Base-by-base conservation (phyloP, 2,888 invertebrate genomes). In the Drosophila lutescens region DNA sequence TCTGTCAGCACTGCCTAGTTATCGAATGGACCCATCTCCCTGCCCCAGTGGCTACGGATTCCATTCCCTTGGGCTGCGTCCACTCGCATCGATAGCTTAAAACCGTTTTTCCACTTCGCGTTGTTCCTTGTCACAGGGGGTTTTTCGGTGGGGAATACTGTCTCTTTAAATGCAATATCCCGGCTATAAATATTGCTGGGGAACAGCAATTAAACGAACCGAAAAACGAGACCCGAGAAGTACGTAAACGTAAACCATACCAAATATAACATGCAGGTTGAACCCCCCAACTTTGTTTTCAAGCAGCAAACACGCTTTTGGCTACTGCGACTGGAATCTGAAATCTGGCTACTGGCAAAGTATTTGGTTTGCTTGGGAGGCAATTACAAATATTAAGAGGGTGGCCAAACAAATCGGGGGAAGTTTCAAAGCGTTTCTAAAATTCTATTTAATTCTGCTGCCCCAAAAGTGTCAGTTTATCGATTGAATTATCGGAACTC, bases 301-400 rank as follows among this genome's bases (percentile, higher is more conserved):
- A n/a, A 36, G 36, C 20, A 50, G 72, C 30, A 59, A 72, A 72
- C 72, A 72, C 44, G 66, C n/a, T 65, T 65, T 57, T 26, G 43
- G 54, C 56, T 46, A 55, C 54, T 50, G 36, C 54, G 50, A 41
- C 50, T 50, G 61, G 34, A 44, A 23, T 46, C 50, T 50, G 61
- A 26, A 44, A 23, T 46, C 53, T 32, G 57, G 60, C 26, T 23
- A 30, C 30, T 12, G 20, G 17, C 20, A 30, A n/a, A 17, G 57
- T 23, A 20, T 26, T 68, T 50, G 40, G 68, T 68, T 68, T 68
- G 58, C 40, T 26, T 23, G 32, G 12, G 13, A 26, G 36, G 41
- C 43, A 51, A 49, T 38, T 49, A 34, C 32, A 63, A 67, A 66
- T 55, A 43, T 38, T 15, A 12, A 17, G 26, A 30, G 49, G 41